Conservation (phyloP, 2,888 invertebrate species). For the Crossocerus cetratus region DNA sequence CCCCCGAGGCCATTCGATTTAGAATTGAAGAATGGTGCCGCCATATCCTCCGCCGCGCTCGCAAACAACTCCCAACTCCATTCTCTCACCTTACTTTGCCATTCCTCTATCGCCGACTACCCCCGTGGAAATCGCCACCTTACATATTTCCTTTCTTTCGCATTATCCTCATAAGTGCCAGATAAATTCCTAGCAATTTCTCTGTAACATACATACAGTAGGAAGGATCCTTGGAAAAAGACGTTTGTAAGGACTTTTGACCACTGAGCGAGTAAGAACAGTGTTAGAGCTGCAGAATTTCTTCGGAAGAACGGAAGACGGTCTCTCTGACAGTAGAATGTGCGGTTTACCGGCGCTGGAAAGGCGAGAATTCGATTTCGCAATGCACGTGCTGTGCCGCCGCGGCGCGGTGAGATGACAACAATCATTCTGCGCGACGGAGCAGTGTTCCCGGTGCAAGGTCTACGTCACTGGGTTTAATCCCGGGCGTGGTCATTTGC, state of each 20-base stretch:
- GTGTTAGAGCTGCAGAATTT: no score
- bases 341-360: no score
- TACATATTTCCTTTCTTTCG: background rate
- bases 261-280: no score
- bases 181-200: no score
- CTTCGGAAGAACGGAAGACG: background rate
- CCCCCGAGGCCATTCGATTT: constrained; percentile 73
- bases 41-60: constrained; percentile 52
- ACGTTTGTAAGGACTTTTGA: no score
- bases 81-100: constrained; percentile 46
- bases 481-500: constrained; percentile 63
- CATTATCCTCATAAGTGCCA: no score
- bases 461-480: constrained; percentile 51
- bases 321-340: background rate
- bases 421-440: constrained; percentile 40
- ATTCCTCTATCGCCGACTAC: constrained; percentile 24
- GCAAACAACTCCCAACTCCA: constrained; percentile 56
- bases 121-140: background rate
- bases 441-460: constrained; percentile 36
- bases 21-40: constrained; percentile 72
- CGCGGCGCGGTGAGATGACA: constrained; percentile 13
- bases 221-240: no score
- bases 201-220: no score
- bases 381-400: no score
- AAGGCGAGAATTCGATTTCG: no score